Percentiles rank a stretch among this genome's conserved stretches.
phyloP scores from a whole-genome alignment of 2,888 invertebrate species.

The Drosophila atripex region DNA sequence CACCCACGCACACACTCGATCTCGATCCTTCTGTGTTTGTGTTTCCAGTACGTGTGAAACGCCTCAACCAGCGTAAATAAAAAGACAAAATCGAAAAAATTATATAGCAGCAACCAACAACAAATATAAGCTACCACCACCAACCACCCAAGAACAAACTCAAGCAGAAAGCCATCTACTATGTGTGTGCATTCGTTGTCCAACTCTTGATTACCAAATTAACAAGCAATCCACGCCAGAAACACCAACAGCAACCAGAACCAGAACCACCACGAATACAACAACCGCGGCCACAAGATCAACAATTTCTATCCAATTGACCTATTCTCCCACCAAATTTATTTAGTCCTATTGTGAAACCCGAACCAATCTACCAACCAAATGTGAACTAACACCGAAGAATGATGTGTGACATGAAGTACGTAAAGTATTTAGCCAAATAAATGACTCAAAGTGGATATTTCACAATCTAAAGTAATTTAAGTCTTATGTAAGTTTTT shows the following conservation, averaged over 20 bases:
- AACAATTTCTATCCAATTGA: constrained; percentile 38
- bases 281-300: constrained; percentile 36
- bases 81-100: constrained; percentile 46
- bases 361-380: constrained; percentile 45
- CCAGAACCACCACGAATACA: constrained; percentile 38
- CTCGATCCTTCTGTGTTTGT: constrained; percentile 55
- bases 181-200: constrained; percentile 61
- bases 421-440: constrained; percentile 59
- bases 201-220: constrained; percentile 55
- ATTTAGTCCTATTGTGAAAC: constrained; percentile 24
- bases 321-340: constrained; percentile 30
- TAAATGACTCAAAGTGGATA: neutral
- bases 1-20: constrained; percentile 23
- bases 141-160: constrained; percentile 39
- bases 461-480: constrained; percentile 19
- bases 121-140: constrained; percentile 37
- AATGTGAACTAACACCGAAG: constrained; percentile 74
- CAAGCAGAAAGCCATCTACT: constrained; percentile 46
- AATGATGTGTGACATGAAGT: constrained; percentile 72
- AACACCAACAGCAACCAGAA: constrained; percentile 47
- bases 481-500: neutral
- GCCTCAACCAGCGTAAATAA: constrained; percentile 90
- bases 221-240: constrained; percentile 39
- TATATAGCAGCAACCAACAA: constrained; percentile 54
- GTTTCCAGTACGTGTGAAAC: constrained; percentile 96